Percentiles rank a stretch among this genome's conserved stretches.
phyloP scores from a whole-genome alignment of 2,797 vertebrate genomes.

The Carduelis carduelis region DNA sequence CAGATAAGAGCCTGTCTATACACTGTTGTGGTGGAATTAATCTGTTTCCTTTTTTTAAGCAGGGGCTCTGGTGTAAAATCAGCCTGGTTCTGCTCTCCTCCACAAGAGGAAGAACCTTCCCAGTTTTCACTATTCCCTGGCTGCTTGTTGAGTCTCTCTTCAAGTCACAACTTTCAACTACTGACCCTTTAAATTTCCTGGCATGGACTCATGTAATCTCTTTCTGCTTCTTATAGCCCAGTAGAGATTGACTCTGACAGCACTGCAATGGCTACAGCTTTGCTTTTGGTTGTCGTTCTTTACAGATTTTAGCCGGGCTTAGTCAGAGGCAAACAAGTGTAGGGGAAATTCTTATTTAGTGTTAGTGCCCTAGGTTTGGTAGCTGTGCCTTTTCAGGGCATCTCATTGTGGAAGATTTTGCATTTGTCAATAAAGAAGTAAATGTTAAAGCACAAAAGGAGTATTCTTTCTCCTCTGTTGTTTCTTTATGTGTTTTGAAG shows the following conservation, averaged over 20 bases:
- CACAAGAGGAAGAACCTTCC: not conserved
- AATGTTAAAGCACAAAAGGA: not conserved
- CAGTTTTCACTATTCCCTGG: not conserved
- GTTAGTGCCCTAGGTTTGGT: not conserved
- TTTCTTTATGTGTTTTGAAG: conserved; percentile 22
- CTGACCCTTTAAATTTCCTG: conserved; percentile 3
- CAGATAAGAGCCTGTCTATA: not conserved
- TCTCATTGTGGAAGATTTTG: not conserved
- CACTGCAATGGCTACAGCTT: not conserved
- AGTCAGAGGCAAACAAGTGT: not conserved
- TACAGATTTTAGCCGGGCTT: not conserved
- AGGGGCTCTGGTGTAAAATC: not conserved
- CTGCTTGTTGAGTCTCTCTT: not conserved
- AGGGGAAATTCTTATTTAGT: not conserved
- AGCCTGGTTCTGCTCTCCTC: not conserved
- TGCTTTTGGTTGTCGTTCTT: not conserved
- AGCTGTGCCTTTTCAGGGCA: not conserved
- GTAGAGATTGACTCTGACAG: not conserved
- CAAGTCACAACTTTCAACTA: not conserved
- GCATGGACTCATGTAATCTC: not conserved
- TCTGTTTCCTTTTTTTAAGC: not conserved
- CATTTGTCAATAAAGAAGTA: conserved; percentile 33
- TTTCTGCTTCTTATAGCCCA: not conserved
- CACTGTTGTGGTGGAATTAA: not conserved
- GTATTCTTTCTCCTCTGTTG: not conserved